Evolutionary conservation across 2,888 invertebrate species (phyloP).

Genomic region (Hirtodrosophila alboralis): DNA sequence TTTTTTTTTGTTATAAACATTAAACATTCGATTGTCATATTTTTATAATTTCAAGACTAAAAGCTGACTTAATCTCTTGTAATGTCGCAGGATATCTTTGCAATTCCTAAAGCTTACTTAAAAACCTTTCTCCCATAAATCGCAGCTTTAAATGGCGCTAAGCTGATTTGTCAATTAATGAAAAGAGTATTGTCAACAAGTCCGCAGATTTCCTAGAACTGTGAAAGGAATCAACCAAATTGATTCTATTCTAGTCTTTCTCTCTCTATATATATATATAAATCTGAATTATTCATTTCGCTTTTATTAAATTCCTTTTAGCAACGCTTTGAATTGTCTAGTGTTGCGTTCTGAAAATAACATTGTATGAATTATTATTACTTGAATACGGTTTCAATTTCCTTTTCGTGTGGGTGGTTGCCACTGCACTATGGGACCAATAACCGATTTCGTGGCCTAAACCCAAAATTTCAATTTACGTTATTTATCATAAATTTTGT

Average conservation of each 20-base stretch:
- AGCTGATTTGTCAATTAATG: not conserved
- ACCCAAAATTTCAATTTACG: too few species aligned
- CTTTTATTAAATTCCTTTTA: conserved; percentile 43
- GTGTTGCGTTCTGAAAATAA: conserved; percentile 32
- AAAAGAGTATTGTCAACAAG: not conserved
- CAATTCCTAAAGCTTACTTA: too few species aligned
- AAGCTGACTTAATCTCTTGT: too few species aligned
- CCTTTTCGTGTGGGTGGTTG: conserved; percentile 24
- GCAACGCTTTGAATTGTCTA: conserved; percentile 36
- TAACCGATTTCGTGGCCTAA: too few species aligned
- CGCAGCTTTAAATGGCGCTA: too few species aligned
- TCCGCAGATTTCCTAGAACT: not conserved
- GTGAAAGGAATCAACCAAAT: conserved; percentile 20
- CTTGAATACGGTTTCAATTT: conserved; percentile 62
- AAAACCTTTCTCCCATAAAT: too few species aligned
- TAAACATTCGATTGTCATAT: too few species aligned
- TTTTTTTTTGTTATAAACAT: too few species aligned
- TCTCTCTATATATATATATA: not conserved
- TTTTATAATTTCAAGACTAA: too few species aligned
- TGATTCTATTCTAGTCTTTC: conserved; percentile 8
- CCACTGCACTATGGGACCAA: too few species aligned
- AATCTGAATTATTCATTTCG: conserved; percentile 46
- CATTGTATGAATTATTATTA: conserved; percentile 58
- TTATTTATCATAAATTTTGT: too few species aligned
- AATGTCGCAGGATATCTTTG: too few species aligned